Evolutionary conservation across 2,888 invertebrate genomes (phyloP), one percentile per base, ranked within the genome.

Genomic region (Erebia palarica): DNA sequence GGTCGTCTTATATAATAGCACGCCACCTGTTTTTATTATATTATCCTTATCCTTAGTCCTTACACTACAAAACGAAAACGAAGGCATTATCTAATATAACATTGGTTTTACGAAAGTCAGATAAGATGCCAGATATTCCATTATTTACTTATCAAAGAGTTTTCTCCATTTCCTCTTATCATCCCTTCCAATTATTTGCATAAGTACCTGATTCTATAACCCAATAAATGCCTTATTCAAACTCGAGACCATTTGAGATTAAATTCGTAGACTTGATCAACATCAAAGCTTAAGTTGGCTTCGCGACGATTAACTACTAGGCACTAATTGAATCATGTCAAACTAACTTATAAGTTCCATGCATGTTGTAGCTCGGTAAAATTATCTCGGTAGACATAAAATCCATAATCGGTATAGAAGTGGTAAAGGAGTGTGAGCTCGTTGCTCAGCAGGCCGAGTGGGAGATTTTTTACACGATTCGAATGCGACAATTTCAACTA

Each of bases 311-410:
- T 27, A 55, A n/a, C 36, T 36, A 36, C 36, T 21, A 55, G 57
- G 65, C 42, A 57, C 47, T 44, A 36, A 47, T 66, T 67, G 66
- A 42, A 58, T 64, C 49, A 66, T 36, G 59, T 65, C 58, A 47
- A 59, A 59, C 58, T 68, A 60, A 51, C 47, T 53, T 27, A 59
- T 18, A 60, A 18, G 27, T 60, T 51, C 16, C 42, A 13, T 59
- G 67, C 18, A 61, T 65, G 59, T 27, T 61, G 49, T 58, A 16
- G 14, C 53, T 55, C 66, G 58, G 42, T 58, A 58, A 72, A 44
- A 61, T 72, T 73, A 64, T 27, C 27, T 57, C 2, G 47, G 4
- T 47, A 47, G 47, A 47, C 11, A 11, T 47, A 47, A 47, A 13
- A 11, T 47, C 36, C 36, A 36, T 36, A 36, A 5, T 7, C 36